These are phyloP conservation scores for Tenualosa ilisha DNA, from an alignment of 2,797 vertebrate species.

Conservation along the genomic window DNA sequence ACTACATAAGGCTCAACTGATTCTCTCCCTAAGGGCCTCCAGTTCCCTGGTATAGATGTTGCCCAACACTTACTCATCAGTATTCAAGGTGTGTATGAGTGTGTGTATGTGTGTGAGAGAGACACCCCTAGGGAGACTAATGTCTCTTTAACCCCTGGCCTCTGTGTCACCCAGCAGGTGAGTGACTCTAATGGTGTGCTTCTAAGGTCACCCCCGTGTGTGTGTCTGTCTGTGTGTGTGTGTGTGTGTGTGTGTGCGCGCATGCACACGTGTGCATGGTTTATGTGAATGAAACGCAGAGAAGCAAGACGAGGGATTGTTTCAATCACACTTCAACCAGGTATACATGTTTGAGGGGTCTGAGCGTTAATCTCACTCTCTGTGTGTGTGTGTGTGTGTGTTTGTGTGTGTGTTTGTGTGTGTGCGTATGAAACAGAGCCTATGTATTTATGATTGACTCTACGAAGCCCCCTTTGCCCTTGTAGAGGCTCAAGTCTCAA, in stretches of 20 bases:
- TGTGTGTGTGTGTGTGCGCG: background rate
- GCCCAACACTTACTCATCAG: constrained; percentile 10
- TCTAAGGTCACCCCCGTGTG: background rate
- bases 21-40: background rate
- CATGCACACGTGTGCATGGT: background rate
- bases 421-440: background rate
- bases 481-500: background rate
- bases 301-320: background rate
- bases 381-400: background rate
- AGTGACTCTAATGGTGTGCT: constrained; percentile 35
- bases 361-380: background rate
- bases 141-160: constrained; percentile 48
- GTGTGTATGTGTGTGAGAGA: background rate
- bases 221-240: background rate
- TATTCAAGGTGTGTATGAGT: background rate
- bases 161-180: constrained; percentile 29
- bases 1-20: background rate
- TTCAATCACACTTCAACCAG: background rate
- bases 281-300: background rate
- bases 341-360: background rate
- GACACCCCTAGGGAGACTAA: constrained; percentile 19
- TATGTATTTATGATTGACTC: background rate
- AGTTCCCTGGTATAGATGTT: background rate
- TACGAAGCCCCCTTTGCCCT: background rate
- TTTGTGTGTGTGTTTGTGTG: background rate